Conservation (phyloP, 2,113 vertebrate species). For the Butorides virescens region DNA sequence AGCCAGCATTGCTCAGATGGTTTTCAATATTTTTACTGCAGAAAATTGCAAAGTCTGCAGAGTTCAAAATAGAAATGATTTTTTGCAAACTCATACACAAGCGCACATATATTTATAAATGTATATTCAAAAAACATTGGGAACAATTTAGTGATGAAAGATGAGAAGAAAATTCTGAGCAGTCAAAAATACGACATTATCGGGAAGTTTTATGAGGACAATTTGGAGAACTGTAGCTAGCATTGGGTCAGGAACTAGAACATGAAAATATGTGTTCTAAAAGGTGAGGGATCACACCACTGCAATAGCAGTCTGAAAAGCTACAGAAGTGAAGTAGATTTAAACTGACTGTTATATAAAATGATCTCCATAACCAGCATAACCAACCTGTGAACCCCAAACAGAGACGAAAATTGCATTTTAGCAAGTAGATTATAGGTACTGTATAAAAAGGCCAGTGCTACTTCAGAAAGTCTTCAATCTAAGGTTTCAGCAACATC, state of each 20-base stretch:
- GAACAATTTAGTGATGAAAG: not conserved
- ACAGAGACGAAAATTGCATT: not conserved
- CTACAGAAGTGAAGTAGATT: not conserved
- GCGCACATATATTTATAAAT: constrained; percentile 11
- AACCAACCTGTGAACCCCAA: not conserved
- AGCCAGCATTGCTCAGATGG: not conserved
- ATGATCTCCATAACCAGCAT: not conserved
- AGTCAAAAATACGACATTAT: not conserved
- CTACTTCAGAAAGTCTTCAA: not conserved
- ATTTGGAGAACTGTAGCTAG: not conserved
- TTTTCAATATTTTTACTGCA: constrained; percentile 14
- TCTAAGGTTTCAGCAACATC: not conserved
- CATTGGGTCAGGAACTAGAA: not conserved
- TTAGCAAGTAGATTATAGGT: not conserved
- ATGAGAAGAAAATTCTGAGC: not conserved
- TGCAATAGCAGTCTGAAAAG: not conserved
- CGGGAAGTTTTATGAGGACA: not conserved
- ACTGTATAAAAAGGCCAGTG: not conserved
- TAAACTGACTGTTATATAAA: not conserved
- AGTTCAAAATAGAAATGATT: constrained; percentile 15
- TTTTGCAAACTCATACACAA: not conserved
- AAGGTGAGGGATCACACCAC: not conserved
- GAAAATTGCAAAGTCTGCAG: constrained; percentile 1
- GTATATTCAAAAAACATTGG: not conserved
- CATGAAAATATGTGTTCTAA: not conserved